Evolutionary conservation across 1,140 invertebrate genomes (phyloP).

Genomic region (Gonioctena quinquepunctata): DNA sequence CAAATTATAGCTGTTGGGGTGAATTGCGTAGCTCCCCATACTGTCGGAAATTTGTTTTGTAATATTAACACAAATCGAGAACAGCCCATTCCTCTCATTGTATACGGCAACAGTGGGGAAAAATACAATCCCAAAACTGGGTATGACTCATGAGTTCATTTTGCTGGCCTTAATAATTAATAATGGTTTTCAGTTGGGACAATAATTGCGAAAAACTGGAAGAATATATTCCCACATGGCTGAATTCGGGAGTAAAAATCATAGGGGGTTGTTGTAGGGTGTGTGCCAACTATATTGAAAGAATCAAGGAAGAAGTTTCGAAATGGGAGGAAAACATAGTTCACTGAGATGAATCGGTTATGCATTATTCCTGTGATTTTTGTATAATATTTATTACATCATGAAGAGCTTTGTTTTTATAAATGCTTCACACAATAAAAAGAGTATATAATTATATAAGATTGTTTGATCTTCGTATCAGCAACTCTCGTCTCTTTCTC

Average conservation of each 20-base stretch:
- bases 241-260: neutral
- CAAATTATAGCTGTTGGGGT: slow-evolving; percentile 81
- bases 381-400: too few relatives aligned
- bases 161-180: neutral
- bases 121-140: slow-evolving; percentile 65
- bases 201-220: neutral
- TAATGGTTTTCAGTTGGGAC: neutral
- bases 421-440: too few relatives aligned
- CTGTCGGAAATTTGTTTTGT: slow-evolving; percentile 62
- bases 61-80: slow-evolving; percentile 60
- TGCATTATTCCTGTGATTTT: too few relatives aligned
- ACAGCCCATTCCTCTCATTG: slow-evolving; percentile 67
- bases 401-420: too few relatives aligned
- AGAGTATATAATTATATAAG: too few relatives aligned
- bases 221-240: neutral
- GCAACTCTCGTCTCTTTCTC: slow-evolving; percentile 33
- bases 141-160: slow-evolving; percentile 32
- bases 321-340: neutral
- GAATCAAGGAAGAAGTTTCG: neutral
- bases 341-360: too few relatives aligned
- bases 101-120: slow-evolving; percentile 81
- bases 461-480: slow-evolving; percentile 11
- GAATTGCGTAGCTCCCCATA: slow-evolving; percentile 77
- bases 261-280: neutral
- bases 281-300: neutral